Base-by-base conservation (phyloP, 2,113 vertebrate genomes). In the Oxyura jamaicensis region DNA sequence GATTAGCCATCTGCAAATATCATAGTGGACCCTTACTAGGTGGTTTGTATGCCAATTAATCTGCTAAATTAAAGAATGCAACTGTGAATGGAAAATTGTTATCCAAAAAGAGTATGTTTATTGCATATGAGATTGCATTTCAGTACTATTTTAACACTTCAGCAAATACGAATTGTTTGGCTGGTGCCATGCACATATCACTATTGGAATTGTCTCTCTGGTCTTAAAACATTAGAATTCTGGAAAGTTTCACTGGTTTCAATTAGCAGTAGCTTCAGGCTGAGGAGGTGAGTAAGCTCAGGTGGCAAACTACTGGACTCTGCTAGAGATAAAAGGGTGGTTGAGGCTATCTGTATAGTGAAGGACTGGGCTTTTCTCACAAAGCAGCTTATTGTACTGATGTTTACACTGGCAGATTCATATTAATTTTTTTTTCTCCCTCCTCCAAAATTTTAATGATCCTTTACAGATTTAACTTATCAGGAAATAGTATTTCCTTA, bases 1-100 rank as follows among this genome's bases (percentile, higher is more conserved):
- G 13, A 18, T 31, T 66, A 44, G 8, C 21, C 59, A 8, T 55
- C 80, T 71, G 85, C 42, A 81, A 29, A 56, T 74, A 59, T 0
- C 2, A 0, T 8, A 4, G 31, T 46, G 50, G 41, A 11, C 8
- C 21, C 3, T 59, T n/a, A 35, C 14, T 28, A 5, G 28, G 28
- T 58, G 42, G 48, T 42, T 48, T 55, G 29, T 41, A 72, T 12
- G 13, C 11, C 7, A 42, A 16, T n/a, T 76, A 72, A 53, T 44
- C 36, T 1, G 3, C 58, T 83, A n/a, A 46, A 50, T 3, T 69
- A 46, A 35, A 83, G 59, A 79, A 50, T 36, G 13, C n/a, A 52
- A 52, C 20, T 46, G 55, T 44, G 67, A 79, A 66, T n/a, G 46
- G 60, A 56, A 83, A 86, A 63, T 13, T 21, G 18, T 41, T 50